These are phyloP conservation scores for Eristalis tenax DNA, from an alignment of 2,888 invertebrate species.

Conservation along the genomic window DNA sequence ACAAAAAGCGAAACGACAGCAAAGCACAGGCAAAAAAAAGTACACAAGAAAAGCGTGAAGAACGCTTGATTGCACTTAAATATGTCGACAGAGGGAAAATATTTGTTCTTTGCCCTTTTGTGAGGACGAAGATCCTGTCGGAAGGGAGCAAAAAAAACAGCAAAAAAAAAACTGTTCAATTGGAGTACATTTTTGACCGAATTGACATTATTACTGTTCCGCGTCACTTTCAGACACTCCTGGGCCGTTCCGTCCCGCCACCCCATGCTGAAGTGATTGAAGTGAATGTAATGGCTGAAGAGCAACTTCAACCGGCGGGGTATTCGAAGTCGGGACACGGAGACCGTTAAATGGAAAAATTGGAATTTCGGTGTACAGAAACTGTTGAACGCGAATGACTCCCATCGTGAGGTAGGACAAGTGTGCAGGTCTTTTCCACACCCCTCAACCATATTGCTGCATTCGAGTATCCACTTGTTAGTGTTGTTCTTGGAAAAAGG, in stretches of 20 bases:
- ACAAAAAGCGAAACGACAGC: conserved; percentile 1
- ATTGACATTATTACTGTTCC: conserved; percentile 29
- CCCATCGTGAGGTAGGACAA: not conserved
- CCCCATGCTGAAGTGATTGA: not conserved
- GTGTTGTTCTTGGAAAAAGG: not conserved
- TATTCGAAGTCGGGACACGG: not conserved
- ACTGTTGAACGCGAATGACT: conserved; percentile 6
- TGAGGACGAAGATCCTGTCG: not conserved
- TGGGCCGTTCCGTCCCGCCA: not conserved
- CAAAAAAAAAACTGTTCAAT: not conserved
- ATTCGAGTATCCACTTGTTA: not conserved
- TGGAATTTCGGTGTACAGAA: conserved; percentile 35
- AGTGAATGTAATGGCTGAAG: conserved; percentile 8
- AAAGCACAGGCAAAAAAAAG: not conserved
- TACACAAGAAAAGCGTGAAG: conserved; percentile 17
- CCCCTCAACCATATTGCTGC: not conserved
- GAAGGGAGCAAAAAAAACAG: no score
- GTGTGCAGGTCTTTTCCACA: not conserved
- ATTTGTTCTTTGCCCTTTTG: conserved; percentile 25
- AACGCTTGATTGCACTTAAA: conserved; percentile 51
- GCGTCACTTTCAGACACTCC: not conserved
- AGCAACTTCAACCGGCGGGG: not conserved
- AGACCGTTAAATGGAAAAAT: conserved; percentile 33
- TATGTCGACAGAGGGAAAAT: conserved; percentile 39
- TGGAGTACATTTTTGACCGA: conserved; percentile 41